Base-by-base conservation (phyloP, 2,888 invertebrate genomes). In the Rhodophaea formosa region DNA sequence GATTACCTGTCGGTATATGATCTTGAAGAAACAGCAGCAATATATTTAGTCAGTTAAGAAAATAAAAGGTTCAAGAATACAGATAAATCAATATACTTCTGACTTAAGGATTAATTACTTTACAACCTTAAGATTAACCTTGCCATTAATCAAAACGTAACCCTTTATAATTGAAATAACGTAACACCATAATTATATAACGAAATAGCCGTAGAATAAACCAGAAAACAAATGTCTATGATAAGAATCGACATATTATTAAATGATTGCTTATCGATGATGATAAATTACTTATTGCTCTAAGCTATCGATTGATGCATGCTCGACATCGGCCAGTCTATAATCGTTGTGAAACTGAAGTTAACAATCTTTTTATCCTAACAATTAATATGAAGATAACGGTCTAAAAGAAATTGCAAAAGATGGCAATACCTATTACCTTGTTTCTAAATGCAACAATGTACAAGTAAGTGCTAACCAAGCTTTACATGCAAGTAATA, bases 401-500 rank as follows among this genome's bases (percentile, higher is more conserved):
- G n/a, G 1, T 39, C 7, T 1, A 6, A 29, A 32, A 23, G 23
- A 23, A 8, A 51, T 8, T 15, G 14, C 3, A 3, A 17, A 17
- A 30, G 8, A 35, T 32, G 49, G 32, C 30, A 49, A 49, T 16
- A 8, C 10, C 8, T 7, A 49, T 15, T 49, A 8, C 12, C 15
- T 32, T 32, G 49, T 15, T 32, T 49, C 14, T n/a, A 29, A 32
- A 49, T 15, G 30, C 49, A 49, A 42, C 17, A 52, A 15, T 53
- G 53, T 43, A 53, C 12, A 29, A 29, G 23, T 39, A 42, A 49
- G 59, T 49, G 54, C 59, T 67, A 64, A 66, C 65, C 60, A 64
- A 55, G 61, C 53, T 64, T 63, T 65, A 63, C 51, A 51, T 62
- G 61, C 59, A 58, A 58, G 74, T 65, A 73, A 81, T 83, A 83